phyloP scores from a whole-genome alignment of 2,797 vertebrate genomes.

The Martes flavigula region DNA sequence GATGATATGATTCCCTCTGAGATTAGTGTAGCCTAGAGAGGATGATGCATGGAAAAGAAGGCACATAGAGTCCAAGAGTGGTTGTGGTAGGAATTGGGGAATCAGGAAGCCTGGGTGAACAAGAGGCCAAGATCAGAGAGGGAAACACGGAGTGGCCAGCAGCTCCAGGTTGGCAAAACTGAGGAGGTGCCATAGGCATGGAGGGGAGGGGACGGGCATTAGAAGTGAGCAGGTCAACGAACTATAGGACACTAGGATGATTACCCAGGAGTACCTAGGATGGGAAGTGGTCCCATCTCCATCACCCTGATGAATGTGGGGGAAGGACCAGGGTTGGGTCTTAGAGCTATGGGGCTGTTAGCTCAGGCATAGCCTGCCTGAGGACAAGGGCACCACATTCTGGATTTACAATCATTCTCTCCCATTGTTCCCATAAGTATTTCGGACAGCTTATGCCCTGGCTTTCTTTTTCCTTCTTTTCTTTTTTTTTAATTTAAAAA shows the following conservation, averaged over 20 bases:
- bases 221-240: background rate
- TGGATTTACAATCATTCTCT: background rate
- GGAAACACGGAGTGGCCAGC: background rate
- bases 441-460: background rate
- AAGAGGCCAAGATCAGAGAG: background rate
- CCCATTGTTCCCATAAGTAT: background rate
- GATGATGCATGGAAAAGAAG: background rate
- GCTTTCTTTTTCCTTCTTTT: background rate
- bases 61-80: background rate
- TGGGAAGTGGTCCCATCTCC: background rate
- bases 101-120: background rate
- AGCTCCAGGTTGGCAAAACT: background rate
- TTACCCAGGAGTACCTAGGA: too few species aligned
- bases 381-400: background rate
- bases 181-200: background rate
- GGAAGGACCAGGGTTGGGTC: background rate
- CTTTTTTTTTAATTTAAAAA: conserved; percentile 16
- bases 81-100: background rate
- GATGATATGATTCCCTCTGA: background rate
- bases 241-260: background rate
- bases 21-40: background rate
- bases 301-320: background rate
- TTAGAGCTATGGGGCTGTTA: background rate
- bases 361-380: too few species aligned
- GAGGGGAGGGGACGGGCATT: background rate